Evolutionary conservation across 2,888 invertebrate species (phyloP).

Genomic region (Dryomyza anilis): DNA sequence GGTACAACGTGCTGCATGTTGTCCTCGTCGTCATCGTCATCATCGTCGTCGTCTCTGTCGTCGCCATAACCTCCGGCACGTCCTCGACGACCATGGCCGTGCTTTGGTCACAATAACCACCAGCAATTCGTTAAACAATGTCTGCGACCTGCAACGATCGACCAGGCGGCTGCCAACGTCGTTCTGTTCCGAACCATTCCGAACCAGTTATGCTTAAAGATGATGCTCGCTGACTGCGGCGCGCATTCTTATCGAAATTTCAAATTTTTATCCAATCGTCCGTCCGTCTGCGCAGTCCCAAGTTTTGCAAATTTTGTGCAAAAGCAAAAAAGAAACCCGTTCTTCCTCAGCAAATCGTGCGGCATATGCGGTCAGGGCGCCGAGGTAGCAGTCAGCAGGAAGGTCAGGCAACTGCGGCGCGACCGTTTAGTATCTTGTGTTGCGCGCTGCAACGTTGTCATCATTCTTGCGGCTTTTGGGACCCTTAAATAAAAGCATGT

Average conservation of each 20-base stretch:
- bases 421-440: background rate
- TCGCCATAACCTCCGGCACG: background rate
- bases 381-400: background rate
- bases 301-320: slow-evolving; percentile 8
- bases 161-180: background rate
- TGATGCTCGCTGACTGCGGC: slow-evolving; percentile 11
- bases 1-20: background rate
- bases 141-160: background rate
- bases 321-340: slow-evolving; percentile 5
- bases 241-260: slow-evolving; percentile 18
- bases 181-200: background rate
- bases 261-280: slow-evolving; percentile 10
- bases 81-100: background rate
- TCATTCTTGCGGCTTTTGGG: background rate
- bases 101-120: no score
- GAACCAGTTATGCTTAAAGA: slow-evolving; percentile 17
- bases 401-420: background rate
- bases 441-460: background rate
- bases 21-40: background rate
- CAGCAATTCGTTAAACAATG: background rate
- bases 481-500: background rate
- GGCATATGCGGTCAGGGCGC: background rate
- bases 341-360: no score
- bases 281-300: background rate
- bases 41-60: background rate